These are phyloP conservation scores for Picathartes gymnocephalus DNA, from an alignment of 2,113 vertebrate genomes.

Conservation along the genomic window DNA sequence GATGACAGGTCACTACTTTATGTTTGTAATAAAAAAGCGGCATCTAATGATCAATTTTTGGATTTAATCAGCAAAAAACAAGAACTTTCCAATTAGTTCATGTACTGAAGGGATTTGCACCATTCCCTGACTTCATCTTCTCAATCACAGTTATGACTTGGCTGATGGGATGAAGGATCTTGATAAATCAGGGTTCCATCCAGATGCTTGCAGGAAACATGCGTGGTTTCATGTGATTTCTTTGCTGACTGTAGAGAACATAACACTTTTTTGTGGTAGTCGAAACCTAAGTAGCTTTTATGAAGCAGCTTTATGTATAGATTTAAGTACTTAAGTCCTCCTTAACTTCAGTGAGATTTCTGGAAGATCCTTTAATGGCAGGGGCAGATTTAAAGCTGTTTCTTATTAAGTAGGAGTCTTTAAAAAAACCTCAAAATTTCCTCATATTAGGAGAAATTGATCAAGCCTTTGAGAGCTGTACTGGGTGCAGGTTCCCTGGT, in stretches of 20 bases:
- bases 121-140: not conserved
- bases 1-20: constrained; percentile 2
- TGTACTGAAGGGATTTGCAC: not conserved
- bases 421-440: not conserved
- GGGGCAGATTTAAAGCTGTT: not conserved
- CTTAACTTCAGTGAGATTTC: not conserved
- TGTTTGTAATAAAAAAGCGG: constrained; percentile 10
- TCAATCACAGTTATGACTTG: not conserved
- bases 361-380: not conserved
- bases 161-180: not conserved
- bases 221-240: not conserved
- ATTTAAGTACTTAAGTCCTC: not conserved
- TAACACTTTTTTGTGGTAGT: not conserved
- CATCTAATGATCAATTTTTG: not conserved
- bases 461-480: not conserved
- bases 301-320: not conserved
- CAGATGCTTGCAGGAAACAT: not conserved
- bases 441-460: not conserved
- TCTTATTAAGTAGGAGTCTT: not conserved
- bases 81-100: not conserved
- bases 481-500: not conserved
- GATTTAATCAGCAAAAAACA: constrained; percentile 9
- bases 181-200: not conserved
- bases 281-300: not conserved
- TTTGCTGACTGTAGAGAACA: not conserved